Evolutionary conservation across 2,113 vertebrate genomes (phyloP), one percentile per base, ranked within the genome.

Genomic region (Corythaixoides concolor): DNA sequence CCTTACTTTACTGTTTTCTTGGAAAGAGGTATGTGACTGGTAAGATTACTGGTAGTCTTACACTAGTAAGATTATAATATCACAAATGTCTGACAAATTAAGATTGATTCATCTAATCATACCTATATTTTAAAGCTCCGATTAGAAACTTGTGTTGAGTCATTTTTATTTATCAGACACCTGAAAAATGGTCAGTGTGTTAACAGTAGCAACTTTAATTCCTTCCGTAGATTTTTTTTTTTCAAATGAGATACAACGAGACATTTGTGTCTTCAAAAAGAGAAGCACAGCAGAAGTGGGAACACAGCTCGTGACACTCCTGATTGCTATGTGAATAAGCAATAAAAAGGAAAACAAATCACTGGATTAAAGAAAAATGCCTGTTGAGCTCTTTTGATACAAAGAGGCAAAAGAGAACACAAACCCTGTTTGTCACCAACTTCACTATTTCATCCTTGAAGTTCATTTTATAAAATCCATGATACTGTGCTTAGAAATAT

Each of bases 1-100:
- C 68, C 95, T 89, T 95, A 90, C 90, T 90, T 94, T 94, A 93
- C 90, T 79, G 62, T 96, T 95, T 95, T 85, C 95, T 96, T 94
- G 85, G 95, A 96, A 88, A 75, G 81, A 96, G 91, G 89, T 95
- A 94, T 87, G 84, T 96, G 81, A 76, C 70, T 85, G 82, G 39
- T 95, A 96, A 91, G 62, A 88, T 86, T 80, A 32, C 83, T 68
- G 67, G 58, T 68, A 79, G 75, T 93, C 85, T 85, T 72, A 88
- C 85, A 56, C 9, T 70, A 33, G 50, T 74, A 86, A 77, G 27
- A 81, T 60, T 63, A 52, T 58, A 52, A 15, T 68, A 47, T 72
- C 76, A 79, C 43, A 89, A 76, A 94, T 64, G 47, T 77, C 52
- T 92, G 87, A 53, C 52, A 94, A 84, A 80, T 84, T 45, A 86